Evolutionary conservation across 2,797 vertebrate genomes (phyloP), one percentile per base, ranked within the genome.

Genomic region (Pygocentrus nattereri): DNA sequence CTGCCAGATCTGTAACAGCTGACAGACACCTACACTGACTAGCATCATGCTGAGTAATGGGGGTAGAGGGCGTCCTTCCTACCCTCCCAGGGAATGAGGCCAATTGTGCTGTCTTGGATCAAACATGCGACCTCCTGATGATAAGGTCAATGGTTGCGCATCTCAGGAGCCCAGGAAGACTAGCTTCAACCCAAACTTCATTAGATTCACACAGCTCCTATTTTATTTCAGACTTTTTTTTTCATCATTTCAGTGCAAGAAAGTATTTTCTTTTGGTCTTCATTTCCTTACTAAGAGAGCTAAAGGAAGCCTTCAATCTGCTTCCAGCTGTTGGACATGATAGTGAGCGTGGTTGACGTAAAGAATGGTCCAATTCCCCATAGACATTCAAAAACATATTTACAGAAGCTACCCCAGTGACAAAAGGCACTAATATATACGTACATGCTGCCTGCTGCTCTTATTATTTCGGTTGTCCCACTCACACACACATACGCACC

Each of bases 391-490:
- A 5, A 64, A n/a, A 41, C 31, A 13, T 41, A 67, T 38, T 67
- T 11, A 54, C 21, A 27, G 70, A 54, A 54, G 27, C 27, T 7
- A 18, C 16, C 49, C 70, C 50, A 7, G n/a, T 72, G 70, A 72
- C 70, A 72, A 72, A 72, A 54, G 47, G 27, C 70, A 5, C 47
- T 54, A 70, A 72, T 52, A 34, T 52, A 54, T 52, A 52, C 70
- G 11, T 54, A 21, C 54, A 72, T 72, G 38, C 64, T 13, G 64
- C 49, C 50, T 31, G 30, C 49, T 72, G 70, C 70, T 72, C 72
- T 72, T 72, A 72, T 72, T 72, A 72, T 50, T 27, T 49, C 64
- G 54, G 5, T 58, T 19, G 44, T 64, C 58, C n/a, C 65, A 41
- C 19, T 38, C 27, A 4, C 15, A 27, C 67, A 31, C 52, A 11